Evolutionary conservation across 1,140 invertebrate species (phyloP), one percentile per base, ranked within the genome.

Genomic region (Asbolus verrucosus): DNA sequence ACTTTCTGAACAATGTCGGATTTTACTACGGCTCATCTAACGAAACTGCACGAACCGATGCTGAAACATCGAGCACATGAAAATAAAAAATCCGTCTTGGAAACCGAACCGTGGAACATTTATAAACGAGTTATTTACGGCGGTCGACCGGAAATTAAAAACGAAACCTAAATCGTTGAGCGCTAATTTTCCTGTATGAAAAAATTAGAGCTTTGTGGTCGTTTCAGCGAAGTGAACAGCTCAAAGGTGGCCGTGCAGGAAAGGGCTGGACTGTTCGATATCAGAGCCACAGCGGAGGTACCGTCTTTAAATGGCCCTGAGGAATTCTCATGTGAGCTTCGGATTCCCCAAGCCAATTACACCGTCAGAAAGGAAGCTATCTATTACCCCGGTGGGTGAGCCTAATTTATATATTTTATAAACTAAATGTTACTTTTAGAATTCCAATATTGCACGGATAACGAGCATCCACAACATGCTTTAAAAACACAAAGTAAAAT

Each of bases 321-420:
- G 11, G 84, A 88, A 76, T 86, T 90, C 75, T 86, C 87, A 66
- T 90, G 89, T 79, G 86, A 87, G 30, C 79, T 90, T 69, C 81
- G 84, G 73, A 89, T 90, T 82, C 85, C 87, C n/a, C 83, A 83
- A 71, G 88, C 87, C 4, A 87, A 87, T 73, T 90, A 89, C 73
- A 85, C 83, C 39, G 85, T 87, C 59, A 85, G 86, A 24, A 89
- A 86, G 81, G 86, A 88, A 79, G 83, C 86, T 63, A 84, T 89
- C 72, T 88, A 89, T 81, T 88, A 89, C 80, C 84, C 87, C 79
- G 88, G 89, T 90, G 79, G 70, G 61, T 75, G 46, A 54, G 46
- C 46, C 46, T 54, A 54, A 54, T 54, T 54, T 54, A 19, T 54
- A 54, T 54, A 54, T 54, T 54, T 54, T 54, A 54, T 54, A 54